Evolutionary conservation across 2,888 invertebrate species (phyloP), one percentile per base, ranked within the genome.

Genomic region (Parnassius smintheus): DNA sequence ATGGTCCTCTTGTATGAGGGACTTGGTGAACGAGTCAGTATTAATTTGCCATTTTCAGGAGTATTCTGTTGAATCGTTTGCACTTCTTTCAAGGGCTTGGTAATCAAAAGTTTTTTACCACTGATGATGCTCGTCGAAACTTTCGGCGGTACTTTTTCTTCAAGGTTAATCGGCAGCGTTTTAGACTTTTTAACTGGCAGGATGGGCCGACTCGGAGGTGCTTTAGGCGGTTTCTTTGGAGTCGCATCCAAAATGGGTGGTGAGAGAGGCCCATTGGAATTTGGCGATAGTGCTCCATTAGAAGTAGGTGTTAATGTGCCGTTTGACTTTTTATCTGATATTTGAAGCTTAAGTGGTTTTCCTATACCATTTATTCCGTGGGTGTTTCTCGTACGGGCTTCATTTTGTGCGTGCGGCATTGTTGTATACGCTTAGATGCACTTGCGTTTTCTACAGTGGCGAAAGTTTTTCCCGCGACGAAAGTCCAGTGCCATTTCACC

Each of bases 401-500:
- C 68, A 72, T 74, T 77, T 46, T 75, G 72, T 41, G 77, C 81
- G 75, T 88, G 85, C 65, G 90, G 91, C 91, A 91, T 91, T 67
- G 69, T 77, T 68, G 54, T 72, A 75, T 79, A 83, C 68, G 76
- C 75, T 72, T 72, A 73, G 71, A 72, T 68, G 76, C 83, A 82
- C 76, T 82, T 82, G 75, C 85, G 84, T 85, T 88, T 90, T 83
- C 87, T 87, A 78, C 76, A 83, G 60, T 70, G 73, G 77, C 88
- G 90, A 88, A 89, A 88, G 83, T 83, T 80, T 78, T 79, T 81
- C 75, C 76, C 80, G 77, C 80, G 80, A 78, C 82, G 85, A 86
- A 82, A 87, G 86, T 85, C 87, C 83, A 84, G 81, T 85, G 91
- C 90, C 91, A 91, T 91, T 85, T 90, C 88, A 86, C 82, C 71